phyloP scores from a whole-genome alignment of 64 coral and sea anemone genomes.

The Pocillopora damicornis region DNA sequence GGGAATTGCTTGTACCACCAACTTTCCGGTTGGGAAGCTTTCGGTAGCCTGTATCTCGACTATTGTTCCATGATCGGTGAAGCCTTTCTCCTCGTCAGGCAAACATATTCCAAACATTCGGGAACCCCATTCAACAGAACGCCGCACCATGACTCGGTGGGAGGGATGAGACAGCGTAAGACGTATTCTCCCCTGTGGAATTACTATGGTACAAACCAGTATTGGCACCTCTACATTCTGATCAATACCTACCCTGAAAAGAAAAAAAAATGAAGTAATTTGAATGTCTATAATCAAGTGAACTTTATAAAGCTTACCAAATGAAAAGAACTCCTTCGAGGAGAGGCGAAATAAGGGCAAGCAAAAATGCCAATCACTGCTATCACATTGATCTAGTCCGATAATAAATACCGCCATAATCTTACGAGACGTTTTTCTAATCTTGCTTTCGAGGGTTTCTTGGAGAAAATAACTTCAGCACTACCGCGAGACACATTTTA shows the following conservation, averaged over 20 bases:
- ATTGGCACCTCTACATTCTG: constrained; percentile 67
- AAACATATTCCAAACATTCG: constrained; percentile 85
- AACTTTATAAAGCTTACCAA: too few relatives aligned
- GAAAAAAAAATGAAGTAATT: not conserved
- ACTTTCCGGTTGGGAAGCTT: constrained; percentile 63
- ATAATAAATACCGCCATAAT: too few relatives aligned
- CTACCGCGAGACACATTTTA: too few relatives aligned
- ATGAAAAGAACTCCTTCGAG: too few relatives aligned
- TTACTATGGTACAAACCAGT: constrained; percentile 74
- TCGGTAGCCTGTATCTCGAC: constrained; percentile 62
- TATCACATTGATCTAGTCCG: too few relatives aligned
- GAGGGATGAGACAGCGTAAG: constrained; percentile 75
- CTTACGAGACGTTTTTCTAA: too few relatives aligned
- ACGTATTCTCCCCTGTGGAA: constrained; percentile 52
- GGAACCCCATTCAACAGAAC: constrained; percentile 74
- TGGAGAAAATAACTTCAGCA: too few relatives aligned
- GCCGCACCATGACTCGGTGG: constrained; percentile 75
- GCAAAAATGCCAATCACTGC: too few relatives aligned
- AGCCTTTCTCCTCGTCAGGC: constrained; percentile 19
- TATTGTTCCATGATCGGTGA: constrained; percentile 67
- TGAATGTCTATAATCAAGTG: too few relatives aligned
- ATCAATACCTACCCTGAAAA: constrained; percentile 45
- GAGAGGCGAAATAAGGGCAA: too few relatives aligned
- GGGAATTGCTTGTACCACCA: constrained; percentile 67
- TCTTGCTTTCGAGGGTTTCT: too few relatives aligned